A percentile compares a stretch with the other conserved stretches of the same genome.
Evolutionary conservation across 1,140 invertebrate species (phyloP).

Genomic region (Stratiolaelaps scimitus): DNA sequence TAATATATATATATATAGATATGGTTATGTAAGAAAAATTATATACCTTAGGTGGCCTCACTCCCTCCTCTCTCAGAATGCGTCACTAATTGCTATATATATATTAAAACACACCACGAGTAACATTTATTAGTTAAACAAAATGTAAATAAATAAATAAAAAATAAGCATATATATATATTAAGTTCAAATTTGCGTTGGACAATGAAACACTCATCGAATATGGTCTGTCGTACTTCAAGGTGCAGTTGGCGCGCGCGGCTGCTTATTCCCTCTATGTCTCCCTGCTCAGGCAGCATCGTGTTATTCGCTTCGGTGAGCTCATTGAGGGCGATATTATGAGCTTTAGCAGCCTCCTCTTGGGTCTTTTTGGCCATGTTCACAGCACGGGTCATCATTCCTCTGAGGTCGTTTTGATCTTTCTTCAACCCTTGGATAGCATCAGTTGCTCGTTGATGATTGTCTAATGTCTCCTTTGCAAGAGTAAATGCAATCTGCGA

Average conservation of each 20-base stretch:
- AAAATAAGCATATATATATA: no score
- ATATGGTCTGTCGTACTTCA: conserved; percentile 35
- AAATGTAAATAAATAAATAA: no score
- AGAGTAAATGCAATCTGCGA: conserved; percentile 64
- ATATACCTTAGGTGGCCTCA: no score
- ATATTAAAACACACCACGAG: no score
- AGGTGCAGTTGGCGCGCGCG: conserved; percentile 45
- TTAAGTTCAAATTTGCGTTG: no score
- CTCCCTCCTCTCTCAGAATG: no score
- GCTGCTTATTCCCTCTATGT: conserved; percentile 53
- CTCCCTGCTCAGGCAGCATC: conserved; percentile 53
- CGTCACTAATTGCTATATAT: no score
- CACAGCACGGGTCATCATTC: conserved; percentile 53
- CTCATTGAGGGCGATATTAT: conserved; percentile 61
- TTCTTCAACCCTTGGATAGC: conserved; percentile 38
- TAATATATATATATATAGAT: no score
- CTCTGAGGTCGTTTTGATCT: conserved; percentile 35
- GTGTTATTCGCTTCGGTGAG: conserved; percentile 60
- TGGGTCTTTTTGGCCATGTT: conserved; percentile 56
- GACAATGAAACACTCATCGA: no score
- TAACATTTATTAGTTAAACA: no score
- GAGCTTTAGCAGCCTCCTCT: conserved; percentile 56
- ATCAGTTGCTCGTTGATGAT: conserved; percentile 49
- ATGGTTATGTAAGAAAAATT: no score
- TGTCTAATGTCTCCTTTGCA: conserved; percentile 62